Evolutionary conservation across 2,797 vertebrate genomes (phyloP).

Genomic region (Pangasius mekongensis): DNA sequence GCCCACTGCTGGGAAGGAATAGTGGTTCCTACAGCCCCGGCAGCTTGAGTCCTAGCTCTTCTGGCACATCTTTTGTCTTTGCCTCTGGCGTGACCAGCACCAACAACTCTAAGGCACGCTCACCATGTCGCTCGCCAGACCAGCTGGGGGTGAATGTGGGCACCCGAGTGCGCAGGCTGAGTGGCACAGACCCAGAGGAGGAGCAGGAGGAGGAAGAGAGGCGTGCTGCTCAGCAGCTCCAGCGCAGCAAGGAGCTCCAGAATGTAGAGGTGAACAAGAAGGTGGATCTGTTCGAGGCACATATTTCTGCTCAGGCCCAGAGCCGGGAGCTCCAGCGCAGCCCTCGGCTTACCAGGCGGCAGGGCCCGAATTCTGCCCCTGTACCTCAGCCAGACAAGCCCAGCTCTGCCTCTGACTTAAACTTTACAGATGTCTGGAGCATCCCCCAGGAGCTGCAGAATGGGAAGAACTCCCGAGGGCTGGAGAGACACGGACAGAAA

Average conservation of each 20-base stretch:
- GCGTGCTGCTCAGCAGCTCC: slow-evolving; percentile 72
- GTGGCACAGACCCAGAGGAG: slow-evolving; percentile 74
- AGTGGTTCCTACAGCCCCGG: slow-evolving; percentile 78
- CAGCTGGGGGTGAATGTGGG: slow-evolving; percentile 78
- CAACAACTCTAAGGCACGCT: slow-evolving; percentile 66
- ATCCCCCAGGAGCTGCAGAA: slow-evolving; percentile 72
- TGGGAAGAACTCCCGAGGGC: slow-evolving; percentile 64
- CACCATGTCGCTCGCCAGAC: slow-evolving; percentile 73
- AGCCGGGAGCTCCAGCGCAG: slow-evolving; percentile 78
- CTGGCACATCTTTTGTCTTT: slow-evolving; percentile 70
- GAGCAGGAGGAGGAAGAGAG: slow-evolving; percentile 58
- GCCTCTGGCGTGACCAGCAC: slow-evolving; percentile 61
- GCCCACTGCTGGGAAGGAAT: slow-evolving; percentile 67
- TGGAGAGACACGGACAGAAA: slow-evolving; percentile 48
- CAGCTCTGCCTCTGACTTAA: slow-evolving; percentile 27
- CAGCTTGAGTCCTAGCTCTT: slow-evolving; percentile 67
- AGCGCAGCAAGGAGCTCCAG: slow-evolving; percentile 84
- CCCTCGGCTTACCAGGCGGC: slow-evolving; percentile 76
- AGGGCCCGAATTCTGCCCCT: slow-evolving; percentile 48
- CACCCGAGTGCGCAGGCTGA: slow-evolving; percentile 73
- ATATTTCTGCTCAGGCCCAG: slow-evolving; percentile 85
- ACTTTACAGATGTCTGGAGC: slow-evolving; percentile 62
- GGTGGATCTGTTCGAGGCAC: slow-evolving; percentile 91
- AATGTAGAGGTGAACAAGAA: slow-evolving; percentile 90
- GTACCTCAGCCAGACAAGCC: slow-evolving; percentile 20